Base-by-base conservation (phyloP, 2,888 invertebrate genomes). In the Dione vanillae region DNA sequence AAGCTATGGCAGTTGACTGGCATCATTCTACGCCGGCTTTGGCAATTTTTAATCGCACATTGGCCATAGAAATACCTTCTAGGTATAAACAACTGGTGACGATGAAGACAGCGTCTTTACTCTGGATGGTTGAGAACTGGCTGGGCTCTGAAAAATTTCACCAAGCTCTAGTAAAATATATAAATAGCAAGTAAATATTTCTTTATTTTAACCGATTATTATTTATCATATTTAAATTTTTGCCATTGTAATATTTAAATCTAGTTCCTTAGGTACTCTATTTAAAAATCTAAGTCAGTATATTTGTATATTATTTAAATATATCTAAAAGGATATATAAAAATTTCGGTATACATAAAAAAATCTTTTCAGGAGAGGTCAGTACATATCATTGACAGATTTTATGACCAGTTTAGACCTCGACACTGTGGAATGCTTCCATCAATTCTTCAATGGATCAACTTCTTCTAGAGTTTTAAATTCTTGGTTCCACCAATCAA, bases 401-500 rank as follows among this genome's bases (percentile, higher is more conserved):
- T 92, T 92, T 70, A 84, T 87, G 68, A 75, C 76, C 1, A 85
- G 82, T 14, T 73, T 92, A 10, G 92, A 92, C 65, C 80, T 78
- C 0, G 86, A 90, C 12, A 92, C 92, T 0, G 86, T 90, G 10
- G 90, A 91, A 68, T 92, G 92, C 61, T 78, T 85, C 5, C 80
- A 89, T 67, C 89, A 91, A 77, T 89, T 89, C 76, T 88, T 90
- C 77, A 92, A 92, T 58, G 92, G 92, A 0, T 87, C 90, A 41
- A 87, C 94, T 0, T 85, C 89, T 10, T 85, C 87, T 0, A 86
- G 83, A 61, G 94, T 95, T 16, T 90, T 95, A 71, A 86, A 89
- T 73, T 95, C 95, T 6, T 97, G 96, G 96, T 95, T 96, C 12
- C 92, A 93, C 56, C 94, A 96, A 77, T 86, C 94, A 10, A 96